Evolutionary conservation across 2,888 invertebrate species (phyloP).

Genomic region (Sthenelais limicola): DNA sequence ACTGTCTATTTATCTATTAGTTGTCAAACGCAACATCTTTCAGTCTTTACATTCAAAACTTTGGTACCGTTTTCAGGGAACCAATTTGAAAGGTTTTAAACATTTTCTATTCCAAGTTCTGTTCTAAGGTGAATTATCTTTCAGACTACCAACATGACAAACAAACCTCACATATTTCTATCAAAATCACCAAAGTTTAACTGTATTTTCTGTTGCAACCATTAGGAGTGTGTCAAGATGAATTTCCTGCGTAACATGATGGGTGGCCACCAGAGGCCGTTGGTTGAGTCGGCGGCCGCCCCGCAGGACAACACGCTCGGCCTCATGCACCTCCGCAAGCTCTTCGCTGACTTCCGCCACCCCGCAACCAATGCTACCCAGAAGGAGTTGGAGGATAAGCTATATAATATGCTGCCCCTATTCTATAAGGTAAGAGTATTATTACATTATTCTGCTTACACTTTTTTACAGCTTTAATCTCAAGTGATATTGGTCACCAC

Average conservation of each 20-base stretch:
- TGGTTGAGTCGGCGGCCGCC: constrained; percentile 41
- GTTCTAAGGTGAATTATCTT: no score
- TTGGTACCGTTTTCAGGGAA: no score
- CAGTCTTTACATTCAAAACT: no score
- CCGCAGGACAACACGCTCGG: constrained; percentile 82
- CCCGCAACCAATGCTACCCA: constrained; percentile 76
- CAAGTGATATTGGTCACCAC: no score
- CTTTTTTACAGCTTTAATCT: no score
- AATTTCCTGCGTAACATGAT: constrained; percentile 48
- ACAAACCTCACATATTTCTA: neutral
- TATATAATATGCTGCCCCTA: constrained; percentile 97
- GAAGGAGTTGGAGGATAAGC: constrained; percentile 82
- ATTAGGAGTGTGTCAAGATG: constrained; percentile 42
- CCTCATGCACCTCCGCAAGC: constrained; percentile 94
- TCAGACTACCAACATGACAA: no score
- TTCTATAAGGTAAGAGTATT: constrained; percentile 97
- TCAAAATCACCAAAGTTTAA: neutral
- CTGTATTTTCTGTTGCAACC: neutral
- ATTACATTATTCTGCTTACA: no score
- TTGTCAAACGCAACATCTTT: no score
- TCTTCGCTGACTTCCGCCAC: constrained; percentile 95
- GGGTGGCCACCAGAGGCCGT: constrained; percentile 37
- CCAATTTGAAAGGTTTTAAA: no score
- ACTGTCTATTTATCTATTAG: no score
- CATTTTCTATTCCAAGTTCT: no score